These are phyloP conservation scores for Pluvialis apricaria DNA, from an alignment of 2,113 vertebrate genomes.

Conservation along the genomic window DNA sequence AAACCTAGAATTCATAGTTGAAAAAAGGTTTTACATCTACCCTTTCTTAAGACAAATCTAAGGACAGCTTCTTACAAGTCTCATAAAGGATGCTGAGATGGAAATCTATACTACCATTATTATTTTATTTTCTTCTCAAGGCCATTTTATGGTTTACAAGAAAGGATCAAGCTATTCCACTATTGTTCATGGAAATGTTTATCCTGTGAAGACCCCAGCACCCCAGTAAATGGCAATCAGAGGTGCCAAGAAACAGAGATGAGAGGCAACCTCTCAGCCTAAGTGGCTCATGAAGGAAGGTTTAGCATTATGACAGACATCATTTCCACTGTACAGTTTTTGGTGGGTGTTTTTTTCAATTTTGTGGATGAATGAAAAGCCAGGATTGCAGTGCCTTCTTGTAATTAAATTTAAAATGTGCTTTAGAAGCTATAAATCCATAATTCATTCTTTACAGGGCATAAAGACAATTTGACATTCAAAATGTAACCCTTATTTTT, in stretches of 20 bases:
- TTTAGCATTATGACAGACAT: background rate
- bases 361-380: background rate
- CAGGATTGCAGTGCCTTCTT: background rate
- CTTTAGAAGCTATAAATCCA: background rate
- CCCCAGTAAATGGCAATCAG: background rate
- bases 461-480: background rate
- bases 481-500: background rate
- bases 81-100: background rate
- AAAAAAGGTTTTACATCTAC: background rate
- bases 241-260: background rate
- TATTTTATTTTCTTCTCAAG: background rate
- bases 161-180: background rate
- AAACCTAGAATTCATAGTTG: background rate
- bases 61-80: background rate
- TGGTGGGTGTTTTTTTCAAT: background rate
- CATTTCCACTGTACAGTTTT: background rate
- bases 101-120: background rate
- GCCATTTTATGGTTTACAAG: background rate
- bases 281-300: background rate
- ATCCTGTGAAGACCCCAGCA: background rate
- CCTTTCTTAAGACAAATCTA: background rate
- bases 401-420: background rate
- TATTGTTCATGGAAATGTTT: background rate
- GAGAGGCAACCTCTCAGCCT: background rate
- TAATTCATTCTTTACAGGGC: background rate